A percentile compares a stretch with the other conserved stretches of the same genome.
Conservation (phyloP, 2,888 invertebrate species). For the Neocrepidodera transversa region DNA sequence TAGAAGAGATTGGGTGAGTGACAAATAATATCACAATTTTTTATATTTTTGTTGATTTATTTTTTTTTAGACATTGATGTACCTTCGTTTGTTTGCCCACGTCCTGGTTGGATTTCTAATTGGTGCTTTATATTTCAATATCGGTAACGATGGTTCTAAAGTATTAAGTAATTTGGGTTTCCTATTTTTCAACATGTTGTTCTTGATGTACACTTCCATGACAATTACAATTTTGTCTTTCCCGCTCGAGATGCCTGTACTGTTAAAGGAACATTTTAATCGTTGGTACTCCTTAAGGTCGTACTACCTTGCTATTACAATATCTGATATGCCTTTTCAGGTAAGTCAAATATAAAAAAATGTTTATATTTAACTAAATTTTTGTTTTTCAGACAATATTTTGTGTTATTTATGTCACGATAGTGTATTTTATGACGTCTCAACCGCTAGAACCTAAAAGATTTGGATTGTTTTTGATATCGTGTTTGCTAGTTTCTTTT, state of each 20-base stretch:
- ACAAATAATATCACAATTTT: neutral
- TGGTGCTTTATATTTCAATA: slow-evolving; percentile 93
- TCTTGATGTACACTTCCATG: slow-evolving; percentile 99
- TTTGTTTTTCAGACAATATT: slow-evolving; percentile 80
- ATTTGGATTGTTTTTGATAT: slow-evolving; percentile 86
- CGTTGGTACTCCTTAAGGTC: slow-evolving; percentile 95
- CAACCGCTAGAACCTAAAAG: slow-evolving; percentile 86
- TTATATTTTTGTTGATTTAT: slow-evolving; percentile 4
- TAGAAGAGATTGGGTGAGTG: slow-evolving; percentile 83
- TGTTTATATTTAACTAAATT: slow-evolving; percentile 11
- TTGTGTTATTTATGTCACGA: slow-evolving; percentile 88
- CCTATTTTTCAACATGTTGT: slow-evolving; percentile 97
- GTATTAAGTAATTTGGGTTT: slow-evolving; percentile 96
- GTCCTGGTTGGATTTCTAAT: slow-evolving; percentile 92
- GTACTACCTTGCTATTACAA: slow-evolving; percentile 94
- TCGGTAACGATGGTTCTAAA: slow-evolving; percentile 95
- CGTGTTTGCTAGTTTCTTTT: slow-evolving; percentile 89
- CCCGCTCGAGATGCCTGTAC: slow-evolving; percentile 94
- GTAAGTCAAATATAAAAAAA: slow-evolving; percentile 61
- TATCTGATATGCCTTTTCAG: slow-evolving; percentile 98
- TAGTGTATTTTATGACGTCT: slow-evolving; percentile 93
- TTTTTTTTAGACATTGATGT: slow-evolving; percentile 85
- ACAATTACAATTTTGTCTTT: slow-evolving; percentile 98
- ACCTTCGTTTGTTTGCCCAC: slow-evolving; percentile 92
- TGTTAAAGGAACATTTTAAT: slow-evolving; percentile 94